These are phyloP conservation scores for Psilopsiagon aymara DNA, from an alignment of 2,113 vertebrate species.

Conservation along the genomic window DNA sequence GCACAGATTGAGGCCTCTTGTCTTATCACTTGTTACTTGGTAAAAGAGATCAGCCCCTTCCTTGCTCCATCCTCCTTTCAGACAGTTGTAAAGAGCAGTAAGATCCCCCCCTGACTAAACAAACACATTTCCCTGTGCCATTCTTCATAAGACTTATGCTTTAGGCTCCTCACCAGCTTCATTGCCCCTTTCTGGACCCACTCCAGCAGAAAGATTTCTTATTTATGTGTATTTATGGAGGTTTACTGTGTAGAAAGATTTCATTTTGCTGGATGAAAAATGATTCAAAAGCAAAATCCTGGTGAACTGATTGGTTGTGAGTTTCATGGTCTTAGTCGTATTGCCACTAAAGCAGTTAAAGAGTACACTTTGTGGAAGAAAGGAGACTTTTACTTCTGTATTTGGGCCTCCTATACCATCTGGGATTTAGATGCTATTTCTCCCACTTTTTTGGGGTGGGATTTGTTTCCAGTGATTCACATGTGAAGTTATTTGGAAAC, in stretches of 20 bases:
- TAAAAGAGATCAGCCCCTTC: neutral
- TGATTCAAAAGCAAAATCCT: neutral
- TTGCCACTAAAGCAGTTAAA: neutral
- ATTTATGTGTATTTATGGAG: neutral
- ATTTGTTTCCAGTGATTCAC: neutral
- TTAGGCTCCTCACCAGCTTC: neutral
- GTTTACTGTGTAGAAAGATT: neutral
- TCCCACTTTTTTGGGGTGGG: neutral
- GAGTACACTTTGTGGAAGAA: neutral
- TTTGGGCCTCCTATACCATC: neutral
- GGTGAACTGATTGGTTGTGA: neutral
- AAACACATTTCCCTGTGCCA: neutral
- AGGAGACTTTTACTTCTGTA: neutral
- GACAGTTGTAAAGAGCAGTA: neutral
- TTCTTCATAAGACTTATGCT: neutral
- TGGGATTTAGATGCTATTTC: neutral
- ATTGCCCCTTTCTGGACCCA: neutral
- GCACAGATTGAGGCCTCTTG: neutral
- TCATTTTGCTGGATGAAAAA: neutral
- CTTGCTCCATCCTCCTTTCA: neutral
- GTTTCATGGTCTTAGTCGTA: neutral
- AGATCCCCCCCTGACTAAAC: neutral
- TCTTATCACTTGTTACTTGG: neutral
- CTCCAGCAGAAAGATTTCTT: neutral
- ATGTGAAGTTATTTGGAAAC: neutral